Percentiles rank a stretch among this genome's conserved stretches.
Conservation (phyloP, 2,797 vertebrate species). For the Lates japonicus region DNA sequence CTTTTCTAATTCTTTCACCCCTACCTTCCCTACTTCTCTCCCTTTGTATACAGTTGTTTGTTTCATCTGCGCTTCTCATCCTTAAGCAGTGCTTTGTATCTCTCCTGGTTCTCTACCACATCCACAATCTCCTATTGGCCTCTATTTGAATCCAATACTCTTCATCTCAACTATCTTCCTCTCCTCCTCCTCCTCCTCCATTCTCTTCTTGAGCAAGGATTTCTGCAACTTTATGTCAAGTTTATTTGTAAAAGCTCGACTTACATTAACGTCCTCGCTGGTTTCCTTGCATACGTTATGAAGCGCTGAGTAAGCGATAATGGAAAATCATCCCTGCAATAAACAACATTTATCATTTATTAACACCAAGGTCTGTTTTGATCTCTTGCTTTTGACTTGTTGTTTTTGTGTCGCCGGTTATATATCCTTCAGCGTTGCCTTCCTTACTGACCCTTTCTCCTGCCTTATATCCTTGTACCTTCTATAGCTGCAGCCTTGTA, state of each 20-base stretch:
- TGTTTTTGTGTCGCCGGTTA: background rate
- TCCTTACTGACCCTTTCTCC: background rate
- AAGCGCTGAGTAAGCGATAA: slow-evolving; percentile 47
- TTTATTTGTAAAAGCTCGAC: slow-evolving; percentile 33
- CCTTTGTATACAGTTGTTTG: background rate
- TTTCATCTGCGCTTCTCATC: slow-evolving; percentile 25
- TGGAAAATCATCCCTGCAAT: slow-evolving; percentile 39
- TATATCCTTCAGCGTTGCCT: background rate
- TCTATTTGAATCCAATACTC: slow-evolving; percentile 27
- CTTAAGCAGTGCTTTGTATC: background rate
- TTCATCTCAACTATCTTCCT: background rate
- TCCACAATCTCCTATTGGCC: slow-evolving; percentile 13
- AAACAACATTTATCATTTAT: slow-evolving; percentile 37
- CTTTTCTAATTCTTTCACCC: slow-evolving; percentile 20
- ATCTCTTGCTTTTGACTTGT: background rate
- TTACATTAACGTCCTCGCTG: slow-evolving; percentile 28
- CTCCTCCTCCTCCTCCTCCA: slow-evolving; percentile 3
- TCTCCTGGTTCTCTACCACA: slow-evolving; percentile 13
- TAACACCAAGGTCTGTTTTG: background rate
- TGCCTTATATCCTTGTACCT: slow-evolving; percentile 16
- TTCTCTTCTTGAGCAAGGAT: slow-evolving; percentile 24
- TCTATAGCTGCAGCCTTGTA: slow-evolving; percentile 56
- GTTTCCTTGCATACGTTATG: slow-evolving; percentile 47
- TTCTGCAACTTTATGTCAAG: slow-evolving; percentile 45
- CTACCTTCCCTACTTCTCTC: background rate